Percentiles rank a stretch among this genome's conserved stretches.
phyloP scores from a whole-genome alignment of 2,797 vertebrate genomes.

The Scarus forsteni region DNA sequence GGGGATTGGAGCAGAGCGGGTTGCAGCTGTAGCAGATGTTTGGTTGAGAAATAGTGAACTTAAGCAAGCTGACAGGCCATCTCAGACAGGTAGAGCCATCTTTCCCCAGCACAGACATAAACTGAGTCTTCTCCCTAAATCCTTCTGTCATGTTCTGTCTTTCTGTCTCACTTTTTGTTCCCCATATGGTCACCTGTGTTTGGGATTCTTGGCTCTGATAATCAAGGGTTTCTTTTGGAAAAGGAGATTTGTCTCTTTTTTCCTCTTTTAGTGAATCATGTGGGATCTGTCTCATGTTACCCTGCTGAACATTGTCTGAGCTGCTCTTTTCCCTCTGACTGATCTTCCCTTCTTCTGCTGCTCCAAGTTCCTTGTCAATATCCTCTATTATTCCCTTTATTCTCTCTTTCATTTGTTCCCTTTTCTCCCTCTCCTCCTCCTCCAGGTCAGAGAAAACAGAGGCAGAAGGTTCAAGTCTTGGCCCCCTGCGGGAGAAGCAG shows the following conservation, averaged over 20 bases:
- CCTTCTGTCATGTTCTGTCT: conserved; percentile 35
- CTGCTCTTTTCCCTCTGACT: conserved; percentile 47
- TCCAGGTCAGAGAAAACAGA: conserved; percentile 94
- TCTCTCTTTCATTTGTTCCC: conserved; percentile 82
- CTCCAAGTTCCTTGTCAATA: conserved; percentile 78
- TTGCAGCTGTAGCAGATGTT: conserved; percentile 95
- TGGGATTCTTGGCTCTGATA: conserved; percentile 47
- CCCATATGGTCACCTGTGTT: conserved; percentile 42
- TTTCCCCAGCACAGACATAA: conserved; percentile 88
- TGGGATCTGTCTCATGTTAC: conserved; percentile 40
- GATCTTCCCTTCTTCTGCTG: conserved; percentile 58
- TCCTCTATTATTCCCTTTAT: conserved; percentile 82
- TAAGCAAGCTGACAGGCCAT: conserved; percentile 92
- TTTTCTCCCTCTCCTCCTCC: conserved; percentile 90
- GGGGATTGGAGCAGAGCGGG: conserved; percentile 87
- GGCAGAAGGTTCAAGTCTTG: conserved; percentile 95
- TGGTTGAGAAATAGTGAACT: conserved; percentile 92
- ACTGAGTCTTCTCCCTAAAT: conserved; percentile 41
- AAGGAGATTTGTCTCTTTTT: conserved; percentile 46
- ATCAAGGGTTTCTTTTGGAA: conserved; percentile 58
- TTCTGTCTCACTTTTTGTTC: conserved; percentile 56
- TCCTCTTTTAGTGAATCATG: conserved; percentile 40
- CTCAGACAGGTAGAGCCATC: conserved; percentile 88
- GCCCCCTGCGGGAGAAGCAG: conserved; percentile 94
- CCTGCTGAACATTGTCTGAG: conserved; percentile 48